These are phyloP conservation scores for Scomber colias DNA, from an alignment of 2,113 vertebrate species.

Conservation along the genomic window DNA sequence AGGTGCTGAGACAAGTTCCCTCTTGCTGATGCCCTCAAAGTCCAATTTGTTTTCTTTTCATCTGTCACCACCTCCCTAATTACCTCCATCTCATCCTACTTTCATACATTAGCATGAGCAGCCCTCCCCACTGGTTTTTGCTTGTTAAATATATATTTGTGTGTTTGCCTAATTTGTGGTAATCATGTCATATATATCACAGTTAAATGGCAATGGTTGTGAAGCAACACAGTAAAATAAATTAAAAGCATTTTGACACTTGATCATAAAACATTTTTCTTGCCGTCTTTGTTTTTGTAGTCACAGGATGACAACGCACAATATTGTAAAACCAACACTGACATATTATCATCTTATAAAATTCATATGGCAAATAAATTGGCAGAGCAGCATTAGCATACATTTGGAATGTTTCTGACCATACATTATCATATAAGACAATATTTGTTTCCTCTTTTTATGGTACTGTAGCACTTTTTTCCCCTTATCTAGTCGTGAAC, in stretches of 20 bases:
- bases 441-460: too few relatives aligned
- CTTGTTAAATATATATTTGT: slow-evolving; percentile 18
- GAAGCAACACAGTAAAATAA: background rate
- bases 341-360: too few relatives aligned
- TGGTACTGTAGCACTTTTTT: too few relatives aligned
- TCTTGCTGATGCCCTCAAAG: slow-evolving; percentile 27
- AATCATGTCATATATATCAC: background rate
- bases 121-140: background rate
- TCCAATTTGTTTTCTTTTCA: slow-evolving; percentile 45
- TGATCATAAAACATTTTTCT: background rate
- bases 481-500: too few relatives aligned
- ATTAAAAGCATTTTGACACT: background rate
- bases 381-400: too few relatives aligned
- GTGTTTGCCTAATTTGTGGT: background rate
- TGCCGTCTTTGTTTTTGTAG: too few relatives aligned
- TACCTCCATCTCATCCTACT: slow-evolving; percentile 19
- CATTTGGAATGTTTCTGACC: too few relatives aligned
- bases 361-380: too few relatives aligned
- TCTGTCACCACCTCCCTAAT: slow-evolving; percentile 40
- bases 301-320: too few relatives aligned
- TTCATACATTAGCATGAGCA: slow-evolving; percentile 5
- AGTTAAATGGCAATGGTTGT: background rate
- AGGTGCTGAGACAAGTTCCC: slow-evolving; percentile 29
- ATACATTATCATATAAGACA: too few relatives aligned
- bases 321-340: too few relatives aligned